Evolutionary conservation across 2,888 invertebrate genomes (phyloP), one percentile per base, ranked within the genome.

Genomic region (Parnassius smintheus): DNA sequence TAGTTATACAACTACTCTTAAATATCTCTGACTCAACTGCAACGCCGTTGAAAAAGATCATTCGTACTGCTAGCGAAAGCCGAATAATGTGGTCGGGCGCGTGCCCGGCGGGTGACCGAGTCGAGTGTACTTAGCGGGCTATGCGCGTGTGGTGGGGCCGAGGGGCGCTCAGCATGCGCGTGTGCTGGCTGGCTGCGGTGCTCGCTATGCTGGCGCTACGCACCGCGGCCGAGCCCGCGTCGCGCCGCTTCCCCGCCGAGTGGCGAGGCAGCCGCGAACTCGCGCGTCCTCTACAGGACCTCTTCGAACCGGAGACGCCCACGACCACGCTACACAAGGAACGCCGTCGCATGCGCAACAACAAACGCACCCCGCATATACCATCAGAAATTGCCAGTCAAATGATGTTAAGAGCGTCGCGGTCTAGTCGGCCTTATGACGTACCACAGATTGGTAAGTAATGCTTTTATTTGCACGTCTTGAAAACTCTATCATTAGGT

Each of bases 371-470:
- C 22, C 85, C 83, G 49, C 84, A 84, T 69, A 77, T 92, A 63
- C 92, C 93, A 69, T 88, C 93, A 61, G 93, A 93, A 74, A 92
- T 95, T 74, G 95, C 95, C 58, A 95, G 94, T 78, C 96, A 96
- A 85, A 93, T 96, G 88, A 95, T 96, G 95, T 88, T 96, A 78
- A 93, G 96, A 74, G 94, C 95, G 65, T 93, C 95, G 66, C 93
- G 96, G 73, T 95, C 95, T 70, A 94, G 94, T 81, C 92, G 95
- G 75, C 94, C 95, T 76, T 96, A 96, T 87, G 96, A 96, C 88
- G 96, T 96, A 70, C 96, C 96, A 73, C 96, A 96, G 92, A 96
- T 96, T 80, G 96, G 96, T 96, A 79, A 94, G 94, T 93, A 25
- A 56, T 60, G 48, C 41, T 56, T 55, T 11, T 11, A 22, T 55